Evolutionary conservation across 2,113 vertebrate species (phyloP), one percentile per base, ranked within the genome.

Genomic region (Tachysurus fulvidraco): DNA sequence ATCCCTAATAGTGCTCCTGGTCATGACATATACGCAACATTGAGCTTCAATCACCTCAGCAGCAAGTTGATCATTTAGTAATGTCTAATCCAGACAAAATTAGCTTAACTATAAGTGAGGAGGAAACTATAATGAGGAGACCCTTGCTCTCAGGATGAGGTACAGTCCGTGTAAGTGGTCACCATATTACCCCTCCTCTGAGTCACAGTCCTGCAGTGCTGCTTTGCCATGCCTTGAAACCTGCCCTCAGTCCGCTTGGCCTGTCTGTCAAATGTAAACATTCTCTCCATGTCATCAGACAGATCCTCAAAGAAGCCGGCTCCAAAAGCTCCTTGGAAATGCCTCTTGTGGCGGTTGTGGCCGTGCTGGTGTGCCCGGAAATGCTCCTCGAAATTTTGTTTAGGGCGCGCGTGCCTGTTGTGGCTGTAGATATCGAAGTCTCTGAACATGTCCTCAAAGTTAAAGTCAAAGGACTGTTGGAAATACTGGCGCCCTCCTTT

Each of bases 161-260:
- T 97, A 91, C 98, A 99, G 93, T 99, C 98, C 0, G 97, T 99
- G 84, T 98, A 99, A 0, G 98, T 99, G 50, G 98, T 98, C 87
- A 99, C 97, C 98, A 99, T 98, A 86, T 99, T 99, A 88, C 98
- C 98, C 94, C 96, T 95, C 80, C 98, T 95, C 83, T 99, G 97
- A 12, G 97, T 99, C 91, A 99, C 97, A 91, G 97, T 99, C 91
- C 96, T 96, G 82, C 98, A 99, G 91, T 99, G 97, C 62, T 96
- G 95, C 93, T 98, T 98, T 74, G 96, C 95, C 85, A 95, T 94
- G 59, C 95, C 95, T 3, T 96, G 96, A 91, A 99, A 98, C 87
- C 92, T 91, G 87, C 88, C 92, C 71, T 97, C 96, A 90, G 95
- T 95, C 91, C 95, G 94, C 89, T 97, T 93, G 0, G 93, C 88